Percentiles rank a stretch among this genome's conserved stretches.
phyloP scores from a whole-genome alignment of 2,113 vertebrate genomes.

The Accipiter virgatus region DNA sequence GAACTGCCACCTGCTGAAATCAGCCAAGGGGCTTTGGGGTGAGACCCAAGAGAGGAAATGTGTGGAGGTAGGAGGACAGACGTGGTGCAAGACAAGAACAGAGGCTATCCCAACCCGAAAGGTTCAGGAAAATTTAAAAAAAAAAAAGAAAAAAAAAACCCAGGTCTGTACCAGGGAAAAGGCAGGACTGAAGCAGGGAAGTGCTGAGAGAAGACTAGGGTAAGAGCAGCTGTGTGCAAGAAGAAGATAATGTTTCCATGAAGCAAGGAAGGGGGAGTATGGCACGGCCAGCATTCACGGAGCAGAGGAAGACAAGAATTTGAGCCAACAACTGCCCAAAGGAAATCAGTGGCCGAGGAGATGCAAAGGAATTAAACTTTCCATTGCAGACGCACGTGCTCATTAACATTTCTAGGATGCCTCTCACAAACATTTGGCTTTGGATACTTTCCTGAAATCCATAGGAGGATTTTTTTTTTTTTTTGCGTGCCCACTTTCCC shows the following conservation, averaged over 20 bases:
- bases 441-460: not conserved
- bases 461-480: not conserved
- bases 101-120: accelerated
- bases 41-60: too few relatives aligned
- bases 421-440: not conserved
- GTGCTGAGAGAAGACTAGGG: not conserved
- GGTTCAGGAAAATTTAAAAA: not conserved
- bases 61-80: not conserved
- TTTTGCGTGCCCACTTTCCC: accelerated
- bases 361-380: not conserved
- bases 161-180: not conserved
- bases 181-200: not conserved
- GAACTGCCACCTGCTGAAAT: not conserved
- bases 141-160: not conserved
- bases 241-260: not conserved
- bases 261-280: accelerated
- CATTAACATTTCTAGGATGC: not conserved
- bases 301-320: not conserved
- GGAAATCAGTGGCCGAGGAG: not conserved
- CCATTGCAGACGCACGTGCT: not conserved
- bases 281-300: accelerated
- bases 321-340: not conserved
- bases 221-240: not conserved
- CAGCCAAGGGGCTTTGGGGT: not conserved
- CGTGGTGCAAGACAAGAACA: not conserved